Base-by-base conservation (phyloP, 1,140 invertebrate species). In the Cydia amplana region DNA sequence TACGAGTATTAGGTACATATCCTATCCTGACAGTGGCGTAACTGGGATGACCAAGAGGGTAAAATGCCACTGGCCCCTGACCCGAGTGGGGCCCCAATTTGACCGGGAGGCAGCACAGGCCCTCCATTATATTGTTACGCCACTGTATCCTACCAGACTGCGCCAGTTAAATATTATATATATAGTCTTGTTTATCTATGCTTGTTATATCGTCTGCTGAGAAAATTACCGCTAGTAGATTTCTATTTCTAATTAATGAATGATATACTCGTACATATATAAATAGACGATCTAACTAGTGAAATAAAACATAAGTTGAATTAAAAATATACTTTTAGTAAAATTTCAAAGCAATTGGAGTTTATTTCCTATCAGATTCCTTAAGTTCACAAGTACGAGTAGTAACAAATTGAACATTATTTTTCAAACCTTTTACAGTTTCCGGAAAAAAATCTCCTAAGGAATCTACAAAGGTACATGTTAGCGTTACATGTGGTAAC, bases 161-260 rank as follows among this genome's bases (percentile, higher is more conserved):
- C 55, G 55, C 55, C 55, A 60, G 55, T 60, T 60, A 51, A 51
- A 51, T 51, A n/a, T n/a, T n/a, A n/a, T n/a, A n/a, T n/a, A n/a
- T n/a, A n/a, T n/a, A 60, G 9, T 60, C 20, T 60, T 60, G 18
- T 55, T 20, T 60, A 18, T 9, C 16, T 49, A 23, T 60, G 10
- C 55, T 60, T 60, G 55, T 60, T 60, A 60, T 23, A 23, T 60
- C 55, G 55, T 60, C 55, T 60, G 55, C 55, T 60, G 55, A 60
- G 20, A 55, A 55, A 18, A 20, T 18, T 60, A 60, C n/a, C n/a
- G 55, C 20, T 12, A 46, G 7, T 60, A 20, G 9, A 7, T 60
- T 60, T 60, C 2, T 60, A 23, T 18, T 23, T 23, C 18, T 23
- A 20, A 20, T 60, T 60, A 23, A 60, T 60, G 16, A 23, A 18